Evolutionary conservation across 1,140 invertebrate genomes (phyloP).

Genomic region (Elysia chlorotica): DNA sequence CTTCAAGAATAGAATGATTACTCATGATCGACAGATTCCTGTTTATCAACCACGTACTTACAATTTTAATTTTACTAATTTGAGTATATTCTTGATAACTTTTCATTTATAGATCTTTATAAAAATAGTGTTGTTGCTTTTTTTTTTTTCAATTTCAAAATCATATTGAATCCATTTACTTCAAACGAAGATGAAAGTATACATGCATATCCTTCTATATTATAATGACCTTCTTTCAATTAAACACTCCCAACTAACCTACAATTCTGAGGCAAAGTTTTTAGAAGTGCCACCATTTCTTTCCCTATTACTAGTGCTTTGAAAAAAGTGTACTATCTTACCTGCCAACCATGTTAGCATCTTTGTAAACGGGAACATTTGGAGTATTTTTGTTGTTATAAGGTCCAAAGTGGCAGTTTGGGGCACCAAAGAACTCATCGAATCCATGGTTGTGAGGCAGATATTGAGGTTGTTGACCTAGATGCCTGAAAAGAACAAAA

Average conservation of each 20-base stretch:
- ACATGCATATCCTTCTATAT: neutral
- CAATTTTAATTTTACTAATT: too few species aligned
- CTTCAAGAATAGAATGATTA: neutral
- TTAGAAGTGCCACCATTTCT: too few species aligned
- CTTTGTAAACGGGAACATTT: slow-evolving; percentile 64
- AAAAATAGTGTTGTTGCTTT: neutral
- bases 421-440: slow-evolving; percentile 64
- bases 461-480: slow-evolving; percentile 63
- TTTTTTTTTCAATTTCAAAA: too few species aligned
- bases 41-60: too few species aligned
- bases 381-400: slow-evolving; percentile 61
- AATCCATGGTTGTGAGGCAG: slow-evolving; percentile 64
- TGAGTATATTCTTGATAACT: too few species aligned
- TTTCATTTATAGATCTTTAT: neutral
- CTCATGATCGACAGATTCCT: too few species aligned
- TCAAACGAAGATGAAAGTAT: neutral
- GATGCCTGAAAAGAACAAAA: slow-evolving; percentile 58
- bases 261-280: neutral
- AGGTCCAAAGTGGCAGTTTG: slow-evolving; percentile 66
- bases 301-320: too few species aligned
- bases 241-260: too few species aligned
- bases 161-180: neutral
- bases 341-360: slow-evolving; percentile 64
- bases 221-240: neutral
- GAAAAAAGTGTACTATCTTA: too few species aligned